Evolutionary conservation across 2,888 invertebrate species (phyloP).

Genomic region (Elegia similella): DNA sequence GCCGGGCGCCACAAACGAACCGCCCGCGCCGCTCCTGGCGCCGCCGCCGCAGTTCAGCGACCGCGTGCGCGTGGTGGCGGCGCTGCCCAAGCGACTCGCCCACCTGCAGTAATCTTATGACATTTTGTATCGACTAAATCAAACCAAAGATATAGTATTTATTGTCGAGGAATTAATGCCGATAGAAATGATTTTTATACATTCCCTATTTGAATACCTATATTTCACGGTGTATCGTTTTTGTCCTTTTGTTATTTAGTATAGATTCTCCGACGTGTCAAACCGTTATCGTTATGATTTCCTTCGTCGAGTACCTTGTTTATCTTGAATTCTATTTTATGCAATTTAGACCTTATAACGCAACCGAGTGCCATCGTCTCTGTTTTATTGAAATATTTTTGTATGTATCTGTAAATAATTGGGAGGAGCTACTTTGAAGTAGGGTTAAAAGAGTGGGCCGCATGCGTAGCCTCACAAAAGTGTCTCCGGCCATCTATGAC

Average conservation of each 20-base stretch:
- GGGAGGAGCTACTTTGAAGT: conserved; percentile 46
- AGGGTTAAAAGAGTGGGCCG: conserved; percentile 62
- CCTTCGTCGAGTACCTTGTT: conserved; percentile 22
- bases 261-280: conserved; percentile 48
- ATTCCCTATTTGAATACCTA: conserved; percentile 47
- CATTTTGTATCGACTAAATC: conserved; percentile 67
- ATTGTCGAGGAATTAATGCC: conserved; percentile 70
- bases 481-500: conserved; percentile 60
- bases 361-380: conserved; percentile 79
- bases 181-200: conserved; percentile 73
- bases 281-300: conserved; percentile 28
- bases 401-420: conserved; percentile 70
- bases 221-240: conserved; percentile 29
- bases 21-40: conserved; percentile 83
- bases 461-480: conserved; percentile 42
- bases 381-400: conserved; percentile 74
- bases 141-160: conserved; percentile 80
- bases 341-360: conserved; percentile 58
- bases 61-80: conserved; percentile 91
- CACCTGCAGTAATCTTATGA: conserved; percentile 58
- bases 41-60: conserved; percentile 96
- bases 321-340: conserved; percentile 44
- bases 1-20: conserved; percentile 40
- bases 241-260: conserved; percentile 1
- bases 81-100: conserved; percentile 87